Evolutionary conservation across 1,140 invertebrate genomes (phyloP).

Genomic region (Magallana ariakensis): DNA sequence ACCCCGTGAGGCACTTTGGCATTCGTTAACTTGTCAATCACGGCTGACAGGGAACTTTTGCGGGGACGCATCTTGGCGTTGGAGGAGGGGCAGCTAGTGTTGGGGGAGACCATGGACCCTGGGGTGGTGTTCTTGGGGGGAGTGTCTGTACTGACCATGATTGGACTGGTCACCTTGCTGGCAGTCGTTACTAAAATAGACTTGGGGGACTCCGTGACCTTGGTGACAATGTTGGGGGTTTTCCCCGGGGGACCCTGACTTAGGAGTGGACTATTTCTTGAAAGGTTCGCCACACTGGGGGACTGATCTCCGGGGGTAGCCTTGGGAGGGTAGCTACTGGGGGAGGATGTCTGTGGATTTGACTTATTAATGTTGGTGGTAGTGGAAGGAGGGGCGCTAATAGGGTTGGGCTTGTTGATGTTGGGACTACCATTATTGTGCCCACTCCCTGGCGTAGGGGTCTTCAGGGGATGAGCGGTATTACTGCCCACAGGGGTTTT

Average conservation of each 20-base stretch:
- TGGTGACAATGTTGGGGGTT: not conserved
- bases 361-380: not conserved
- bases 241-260: not conserved
- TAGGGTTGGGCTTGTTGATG: conserved; percentile 32
- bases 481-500: conserved; percentile 15
- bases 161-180: conserved; percentile 14
- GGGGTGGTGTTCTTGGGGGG: conserved; percentile 29
- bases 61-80: conserved; percentile 43
- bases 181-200: not conserved
- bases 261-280: not conserved
- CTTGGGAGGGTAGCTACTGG: not conserved
- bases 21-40: conserved; percentile 54
- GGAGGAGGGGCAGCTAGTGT: not conserved
- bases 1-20: conserved; percentile 29
- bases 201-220: not conserved
- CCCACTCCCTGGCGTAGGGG: not conserved
- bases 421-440: conserved; percentile 1
- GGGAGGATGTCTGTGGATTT: not conserved
- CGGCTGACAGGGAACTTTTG: conserved; percentile 53
- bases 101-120: not conserved
- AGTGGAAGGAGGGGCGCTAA: not conserved
- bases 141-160: not conserved
- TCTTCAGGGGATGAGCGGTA: conserved; percentile 21
- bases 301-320: not conserved
- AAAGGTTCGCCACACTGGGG: not conserved